Evolutionary conservation across 2,888 invertebrate species (phyloP), one percentile per base, ranked within the genome.

Genomic region (Parnassius smintheus): DNA sequence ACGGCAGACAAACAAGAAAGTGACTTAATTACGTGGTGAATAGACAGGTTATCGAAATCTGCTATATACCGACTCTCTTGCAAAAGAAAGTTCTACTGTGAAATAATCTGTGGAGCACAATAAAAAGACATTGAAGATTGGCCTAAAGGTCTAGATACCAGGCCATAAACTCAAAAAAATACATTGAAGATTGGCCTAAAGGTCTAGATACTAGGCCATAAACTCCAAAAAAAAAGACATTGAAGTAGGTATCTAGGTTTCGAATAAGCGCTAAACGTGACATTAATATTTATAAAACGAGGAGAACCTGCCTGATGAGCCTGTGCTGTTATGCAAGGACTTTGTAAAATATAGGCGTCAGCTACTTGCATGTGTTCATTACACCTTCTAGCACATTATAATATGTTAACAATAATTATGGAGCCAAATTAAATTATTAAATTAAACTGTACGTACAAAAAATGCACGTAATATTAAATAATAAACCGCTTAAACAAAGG

Each of bases 201-300:
- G n/a, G n/a, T n/a, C n/a, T n/a, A n/a, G n/a, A n/a, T n/a, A n/a
- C n/a, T n/a, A n/a, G n/a, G n/a, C n/a, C n/a, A n/a, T n/a, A n/a
- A n/a, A n/a, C n/a, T n/a, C n/a, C n/a, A 62, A 66, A 18, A 18
- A 62, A 62, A 57, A 63, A 62, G 59, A 52, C 13, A 49, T 60
- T 62, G 53, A 56, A 57, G 18, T 18, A 18, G 18, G 51, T 61
- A 62, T 63, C 67, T 67, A 69, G 66, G 58, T 69, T 65, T 66
- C 65, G 66, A 61, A 64, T 61, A 68, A 66, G 60, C 60, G 50
- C 63, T 67, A 62, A 66, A 66, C 67, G 66, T 66, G 66, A 61
- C 61, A 61, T 64, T 56, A 62, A 66, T 65, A 64, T 61, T 65
- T 64, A 66, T 59, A 55, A 50, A 62, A 62, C 44, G 45, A 51